Evolutionary conservation across 2,113 vertebrate species (phyloP), one percentile per base, ranked within the genome.

Genomic region (Salminus brasiliensis): DNA sequence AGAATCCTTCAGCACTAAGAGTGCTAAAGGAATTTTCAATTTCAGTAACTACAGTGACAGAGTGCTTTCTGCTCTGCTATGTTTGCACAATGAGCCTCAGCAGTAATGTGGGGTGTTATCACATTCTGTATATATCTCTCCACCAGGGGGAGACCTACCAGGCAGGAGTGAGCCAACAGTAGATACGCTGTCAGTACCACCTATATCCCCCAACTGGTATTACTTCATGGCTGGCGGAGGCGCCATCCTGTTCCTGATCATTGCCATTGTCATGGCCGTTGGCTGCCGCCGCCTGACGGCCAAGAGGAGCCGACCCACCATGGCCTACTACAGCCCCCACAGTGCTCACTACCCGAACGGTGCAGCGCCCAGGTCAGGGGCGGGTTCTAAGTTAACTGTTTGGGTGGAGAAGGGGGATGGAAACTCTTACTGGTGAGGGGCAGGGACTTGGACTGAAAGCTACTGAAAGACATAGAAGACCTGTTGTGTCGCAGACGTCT

Each of bases 141-240:
- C 96, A 96, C 94, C 95, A 99, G 97, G 96, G 96, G 96, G 94
- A 94, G 95, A 94, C 93, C 95, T 96, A 91, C 97, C 93, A 85
- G 94, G 93, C 93, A 94, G 94, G 91, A 93, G 93, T 89, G 93
- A 95, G 91, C 95, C 95, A 93, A 96, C 95, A 90, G 94, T 95
- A 94, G 94, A 95, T 93, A 94, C 95, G 89, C 93, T 95, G 93
- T 93, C 95, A 92, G 94, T 97, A 94, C 96, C 96, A 92, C 96
- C 96, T 92, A 95, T 98, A 91, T 96, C 96, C 95, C 95, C 95
- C 96, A 97, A 96, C 95, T 99, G 97, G 97, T 98, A 98, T 98
- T 99, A 98, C 96, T 95, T 97, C 90, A 96, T 99, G 95, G 97
- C 97, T 83, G 96, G 95, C 79, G 97, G 96, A 88, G 97, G 95